These are phyloP conservation scores for Dicranocentrus wangi DNA, from an alignment of 2,888 invertebrate genomes.

Conservation along the genomic window DNA sequence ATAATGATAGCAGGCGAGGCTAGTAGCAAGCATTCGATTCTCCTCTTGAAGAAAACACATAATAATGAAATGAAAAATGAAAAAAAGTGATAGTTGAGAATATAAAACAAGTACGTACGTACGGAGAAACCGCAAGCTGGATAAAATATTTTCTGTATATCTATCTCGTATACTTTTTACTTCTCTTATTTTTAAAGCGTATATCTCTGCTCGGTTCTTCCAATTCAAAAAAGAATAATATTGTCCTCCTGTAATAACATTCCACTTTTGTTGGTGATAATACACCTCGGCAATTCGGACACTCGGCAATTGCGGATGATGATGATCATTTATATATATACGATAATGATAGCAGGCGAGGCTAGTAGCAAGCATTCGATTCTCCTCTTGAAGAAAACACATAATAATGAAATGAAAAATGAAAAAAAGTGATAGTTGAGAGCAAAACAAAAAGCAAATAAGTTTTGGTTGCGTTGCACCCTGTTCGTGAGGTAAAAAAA, in stretches of 20 bases:
- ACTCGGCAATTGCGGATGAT: neutral
- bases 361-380: no score
- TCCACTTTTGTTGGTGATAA: neutral
- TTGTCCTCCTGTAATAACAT: neutral
- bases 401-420: neutral
- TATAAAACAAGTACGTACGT: no score
- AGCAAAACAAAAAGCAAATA: no score
- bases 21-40: no score
- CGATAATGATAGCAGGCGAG: slow-evolving; percentile 11
- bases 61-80: neutral
- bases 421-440: neutral
- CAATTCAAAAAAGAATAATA: no score
- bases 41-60: neutral
- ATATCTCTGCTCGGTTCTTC: no score
- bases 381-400: neutral
- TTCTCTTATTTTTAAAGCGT: neutral
- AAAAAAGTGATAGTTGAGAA: neutral
- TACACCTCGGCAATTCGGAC: slow-evolving; percentile 26
- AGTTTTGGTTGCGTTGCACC: no score
- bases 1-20: neutral
- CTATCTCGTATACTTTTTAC: neutral
- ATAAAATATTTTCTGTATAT: no score
- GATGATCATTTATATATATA: slow-evolving; percentile 31
- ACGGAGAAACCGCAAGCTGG: no score
- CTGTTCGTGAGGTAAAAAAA: slow-evolving; percentile 4